These are phyloP conservation scores for Caenorhabditis inopinata DNA, from an alignment of 1,140 invertebrate species.

Conservation along the genomic window DNA sequence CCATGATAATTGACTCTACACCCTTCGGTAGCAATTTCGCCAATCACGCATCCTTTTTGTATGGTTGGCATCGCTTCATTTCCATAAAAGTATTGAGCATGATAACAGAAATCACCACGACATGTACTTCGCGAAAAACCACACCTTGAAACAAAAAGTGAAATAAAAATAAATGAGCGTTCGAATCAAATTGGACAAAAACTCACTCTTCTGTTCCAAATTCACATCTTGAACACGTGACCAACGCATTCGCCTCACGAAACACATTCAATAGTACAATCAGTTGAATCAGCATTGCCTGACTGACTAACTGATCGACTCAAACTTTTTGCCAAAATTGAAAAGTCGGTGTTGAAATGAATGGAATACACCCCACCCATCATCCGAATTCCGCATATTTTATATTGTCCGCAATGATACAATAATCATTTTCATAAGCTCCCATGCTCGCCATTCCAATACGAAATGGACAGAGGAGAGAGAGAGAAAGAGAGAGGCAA, in stretches of 20 bases:
- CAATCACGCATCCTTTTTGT: slow-evolving; percentile 27
- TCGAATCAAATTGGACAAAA: too few relatives aligned
- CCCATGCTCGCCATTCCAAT: not conserved
- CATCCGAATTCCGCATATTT: slow-evolving; percentile 18
- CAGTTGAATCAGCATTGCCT: not conserved
- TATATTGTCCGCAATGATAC: slow-evolving; percentile 19
- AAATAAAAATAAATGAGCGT: too few relatives aligned
- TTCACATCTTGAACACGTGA: slow-evolving; percentile 21
- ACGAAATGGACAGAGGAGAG: not conserved
- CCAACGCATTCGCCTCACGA: not conserved
- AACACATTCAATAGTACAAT: not conserved
- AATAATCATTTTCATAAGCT: slow-evolving; percentile 33
- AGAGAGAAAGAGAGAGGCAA: not conserved
- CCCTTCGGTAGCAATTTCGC: not conserved
- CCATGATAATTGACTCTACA: slow-evolving; percentile 11
- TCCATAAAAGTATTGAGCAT: slow-evolving; percentile 17
- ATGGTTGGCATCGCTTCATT: slow-evolving; percentile 10
- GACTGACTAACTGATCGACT: not conserved
- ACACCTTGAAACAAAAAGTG: not conserved
- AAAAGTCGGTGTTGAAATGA: not conserved
- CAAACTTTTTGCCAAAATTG: not conserved
- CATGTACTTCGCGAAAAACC: not conserved
- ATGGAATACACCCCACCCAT: not conserved
- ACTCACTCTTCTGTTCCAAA: slow-evolving; percentile 12
- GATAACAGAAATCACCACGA: slow-evolving; percentile 3